Conservation (phyloP, 2,888 invertebrate species). For the Melinaea menophilus region DNA sequence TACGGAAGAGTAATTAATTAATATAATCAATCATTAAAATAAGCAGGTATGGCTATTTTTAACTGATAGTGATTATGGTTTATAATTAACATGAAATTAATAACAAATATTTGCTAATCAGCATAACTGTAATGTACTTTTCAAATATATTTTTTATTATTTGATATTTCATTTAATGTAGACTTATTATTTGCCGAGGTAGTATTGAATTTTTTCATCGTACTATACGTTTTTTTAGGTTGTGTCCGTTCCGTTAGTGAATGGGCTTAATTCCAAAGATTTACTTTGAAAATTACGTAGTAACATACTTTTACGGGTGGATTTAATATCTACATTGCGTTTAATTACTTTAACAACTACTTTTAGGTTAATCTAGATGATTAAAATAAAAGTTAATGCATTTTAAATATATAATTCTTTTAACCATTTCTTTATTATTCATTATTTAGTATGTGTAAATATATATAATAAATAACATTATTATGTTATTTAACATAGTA, state of each 20-base stretch:
- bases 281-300: constrained; percentile 1
- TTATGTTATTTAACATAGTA: background rate
- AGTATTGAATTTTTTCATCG: background rate
- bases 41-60: background rate
- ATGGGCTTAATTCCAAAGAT: constrained; percentile 10
- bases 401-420: no score
- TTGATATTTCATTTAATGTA: background rate
- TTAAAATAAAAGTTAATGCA: no score
- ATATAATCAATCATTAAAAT: background rate
- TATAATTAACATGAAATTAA: background rate
- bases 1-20: constrained; percentile 1
- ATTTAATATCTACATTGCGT: background rate
- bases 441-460: no score
- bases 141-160: background rate
- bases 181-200: background rate
- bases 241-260: constrained; percentile 14
- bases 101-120: background rate
- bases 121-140: background rate
- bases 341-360: no score
- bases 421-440: no score
- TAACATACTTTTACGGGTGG: background rate
- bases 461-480: no score
- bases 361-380: no score
- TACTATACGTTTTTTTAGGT: background rate
- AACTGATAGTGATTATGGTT: no score